Evolutionary conservation across 2,113 vertebrate species (phyloP), one percentile per base, ranked within the genome.

Genomic region (Cyphomyrus discorhynchus): DNA sequence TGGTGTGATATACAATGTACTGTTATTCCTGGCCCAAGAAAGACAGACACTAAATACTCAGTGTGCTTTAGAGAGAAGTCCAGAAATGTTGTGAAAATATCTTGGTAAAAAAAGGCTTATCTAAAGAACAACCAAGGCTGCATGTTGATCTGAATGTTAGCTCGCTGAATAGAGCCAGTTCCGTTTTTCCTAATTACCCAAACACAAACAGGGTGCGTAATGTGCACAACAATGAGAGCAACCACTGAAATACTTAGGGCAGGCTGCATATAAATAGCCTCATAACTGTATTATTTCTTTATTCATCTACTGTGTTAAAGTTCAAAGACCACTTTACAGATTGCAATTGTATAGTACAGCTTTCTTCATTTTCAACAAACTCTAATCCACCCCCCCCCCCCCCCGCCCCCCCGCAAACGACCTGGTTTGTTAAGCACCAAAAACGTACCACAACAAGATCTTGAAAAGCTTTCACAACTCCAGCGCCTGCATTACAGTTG

Each of bases 121-220:
- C 82, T 66, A 46, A 86, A 56, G 24, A 88, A 86, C 83, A 49
- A 47, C 83, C 39, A 70, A 66, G 66, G 50, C 2, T 47, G 9
- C 80, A 27, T 39, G 70, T 88, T 35, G 24, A 58, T 77, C 62
- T 56, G 47, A 86, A 87, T 82, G 58, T 80, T 58, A 88, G 89
- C 90, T 90, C 89, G 46, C 91, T 91, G 91, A 93, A 95, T 91
- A 89, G 90, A 84, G 91, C 88, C 83, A 90, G 88, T 94, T 94
- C 82, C 86, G 90, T 94, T 94, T 94, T 94, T 93, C 93, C 92
- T 92, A 92, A 92, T 95, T 96, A 95, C 91, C 90, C 92, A 93
- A 89, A 93, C 93, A 96, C 95, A 96, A 94, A 87, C 91, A 90
- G 39, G 92, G 94, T 93, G 95, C 95, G 94, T 95, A 92, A 92